Base-by-base conservation (phyloP, 2,888 invertebrate species). In the Rhamphomyia laevipes region DNA sequence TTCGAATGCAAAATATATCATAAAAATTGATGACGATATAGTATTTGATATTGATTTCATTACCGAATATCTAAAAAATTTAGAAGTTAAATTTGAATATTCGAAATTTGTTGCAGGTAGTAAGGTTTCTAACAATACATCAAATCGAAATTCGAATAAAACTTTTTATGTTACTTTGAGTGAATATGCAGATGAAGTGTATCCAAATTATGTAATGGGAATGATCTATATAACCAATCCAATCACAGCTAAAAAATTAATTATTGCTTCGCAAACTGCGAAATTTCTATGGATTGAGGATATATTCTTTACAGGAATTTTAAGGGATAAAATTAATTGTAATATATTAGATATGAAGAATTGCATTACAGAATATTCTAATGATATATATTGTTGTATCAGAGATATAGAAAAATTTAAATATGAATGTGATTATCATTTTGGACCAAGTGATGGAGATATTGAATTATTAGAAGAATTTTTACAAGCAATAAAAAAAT, bases 251-350 rank as follows among this genome's bases (percentile, higher is more conserved):
- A 61, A 63, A 16, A 71, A 70, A 17, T 62, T 93, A 45, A 72
- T 78, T 18, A 62, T 72, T 4, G 71, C 76, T 55, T 76, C 81
- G 1, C 63, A 70, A 30, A 63, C 68, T 31, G 71, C 77, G 13
- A 72, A 76, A 16, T 86, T 82, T 58, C 92, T 94, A 70, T 94
- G 93, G 92, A 90, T 94, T 51, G 93, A 94, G 62, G 93, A 94
- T 64, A 82, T 87, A 42, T 85, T 82, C 64, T 70, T 93, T 0
- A 93, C 92, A 1, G 93, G 93, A 2, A 73, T 89, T 45, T 68
- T 92, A 30, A 75, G 82, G 9, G 70, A 78, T 47, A 70, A 74
- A 27, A 64, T 79, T 18, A 71, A 72, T 37, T 73, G 84, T n/a
- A 67, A 74, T 37, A 66, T 81, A 40, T 70, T 68, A 49, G 77